Evolutionary conservation across 2,113 vertebrate species (phyloP).

Genomic region (Tympanuchus pallidicinctus): DNA sequence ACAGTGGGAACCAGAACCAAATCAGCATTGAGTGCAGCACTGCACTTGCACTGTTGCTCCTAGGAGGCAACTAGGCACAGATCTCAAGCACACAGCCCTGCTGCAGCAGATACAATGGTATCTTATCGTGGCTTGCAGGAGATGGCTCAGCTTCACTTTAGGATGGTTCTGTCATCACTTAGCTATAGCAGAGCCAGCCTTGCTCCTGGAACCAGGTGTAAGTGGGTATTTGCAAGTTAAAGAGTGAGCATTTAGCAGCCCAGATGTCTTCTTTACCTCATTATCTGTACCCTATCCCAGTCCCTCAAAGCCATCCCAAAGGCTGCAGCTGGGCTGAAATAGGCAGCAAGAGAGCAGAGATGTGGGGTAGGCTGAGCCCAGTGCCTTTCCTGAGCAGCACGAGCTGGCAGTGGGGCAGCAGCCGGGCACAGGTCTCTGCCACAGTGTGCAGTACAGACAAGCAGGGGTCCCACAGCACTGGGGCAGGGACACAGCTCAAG

Average conservation of each 20-base stretch:
- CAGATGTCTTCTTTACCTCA: not conserved
- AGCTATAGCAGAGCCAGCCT: not conserved
- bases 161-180: not conserved
- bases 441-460: accelerated
- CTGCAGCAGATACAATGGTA: not conserved
- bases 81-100: not conserved
- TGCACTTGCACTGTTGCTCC: not conserved
- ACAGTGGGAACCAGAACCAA: not conserved
- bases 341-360: constrained; percentile 17
- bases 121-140: not conserved
- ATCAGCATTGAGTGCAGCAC: not conserved
- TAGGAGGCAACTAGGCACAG: not conserved
- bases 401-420: not conserved
- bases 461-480: not conserved
- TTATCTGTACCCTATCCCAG: not conserved
- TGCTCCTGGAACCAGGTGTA: not conserved
- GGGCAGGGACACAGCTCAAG: not conserved
- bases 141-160: not conserved
- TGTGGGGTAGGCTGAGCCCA: not conserved
- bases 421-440: not conserved
- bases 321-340: not conserved
- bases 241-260: not conserved
- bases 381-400: not conserved
- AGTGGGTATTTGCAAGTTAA: not conserved
- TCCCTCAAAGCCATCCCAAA: not conserved